A percentile compares a stretch with the other conserved stretches of the same genome.
phyloP scores from a whole-genome alignment of 2,113 vertebrate genomes.

The Scalopus aquaticus region DNA sequence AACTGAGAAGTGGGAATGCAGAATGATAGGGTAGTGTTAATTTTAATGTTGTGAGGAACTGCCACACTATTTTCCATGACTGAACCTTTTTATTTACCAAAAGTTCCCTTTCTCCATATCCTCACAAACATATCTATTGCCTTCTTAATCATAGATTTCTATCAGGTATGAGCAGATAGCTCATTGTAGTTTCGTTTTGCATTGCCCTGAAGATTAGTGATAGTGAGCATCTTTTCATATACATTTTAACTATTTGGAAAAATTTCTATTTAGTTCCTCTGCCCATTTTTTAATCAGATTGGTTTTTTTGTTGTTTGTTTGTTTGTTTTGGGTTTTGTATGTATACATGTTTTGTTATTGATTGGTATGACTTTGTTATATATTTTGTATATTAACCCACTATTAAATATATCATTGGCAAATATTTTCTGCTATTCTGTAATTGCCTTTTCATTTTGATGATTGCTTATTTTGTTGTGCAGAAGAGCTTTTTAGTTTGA shows the following conservation, averaged over 20 bases:
- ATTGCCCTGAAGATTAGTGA: background rate
- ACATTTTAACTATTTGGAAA: background rate
- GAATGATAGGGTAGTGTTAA: background rate
- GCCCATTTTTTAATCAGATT: background rate
- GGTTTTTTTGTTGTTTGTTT: background rate
- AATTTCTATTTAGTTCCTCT: background rate
- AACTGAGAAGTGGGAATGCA: background rate
- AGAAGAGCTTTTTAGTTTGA: background rate
- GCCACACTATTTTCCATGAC: background rate
- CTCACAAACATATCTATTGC: background rate
- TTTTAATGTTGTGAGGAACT: background rate
- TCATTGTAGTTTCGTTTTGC: background rate
- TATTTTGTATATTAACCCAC: background rate
- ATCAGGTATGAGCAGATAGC: background rate
- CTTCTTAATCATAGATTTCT: background rate
- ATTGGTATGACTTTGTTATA: background rate
- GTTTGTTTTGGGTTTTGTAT: background rate
- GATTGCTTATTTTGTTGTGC: background rate
- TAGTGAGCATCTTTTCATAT: background rate
- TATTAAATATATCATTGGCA: background rate
- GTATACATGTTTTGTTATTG: background rate
- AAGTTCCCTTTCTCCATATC: background rate
- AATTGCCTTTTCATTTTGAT: background rate
- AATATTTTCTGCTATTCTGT: background rate
- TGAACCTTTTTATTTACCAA: background rate